Conservation (phyloP, 2,797 vertebrate genomes). For the Mareca strepera region DNA sequence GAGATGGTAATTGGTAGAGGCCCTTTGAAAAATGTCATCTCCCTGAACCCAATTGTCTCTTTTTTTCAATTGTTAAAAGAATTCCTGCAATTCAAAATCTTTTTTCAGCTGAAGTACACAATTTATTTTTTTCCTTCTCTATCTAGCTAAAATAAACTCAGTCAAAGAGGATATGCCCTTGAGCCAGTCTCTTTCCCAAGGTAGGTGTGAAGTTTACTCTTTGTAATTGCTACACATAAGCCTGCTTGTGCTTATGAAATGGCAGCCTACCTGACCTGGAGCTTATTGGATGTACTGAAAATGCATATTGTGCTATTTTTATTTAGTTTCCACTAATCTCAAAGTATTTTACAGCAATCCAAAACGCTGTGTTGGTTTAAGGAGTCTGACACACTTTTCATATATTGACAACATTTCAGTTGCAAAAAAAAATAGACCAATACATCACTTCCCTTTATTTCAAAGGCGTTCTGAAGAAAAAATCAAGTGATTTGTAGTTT, state of each 20-base stretch:
- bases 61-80: neutral
- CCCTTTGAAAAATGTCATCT: neutral
- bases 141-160: neutral
- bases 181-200: neutral
- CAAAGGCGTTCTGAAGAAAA: neutral
- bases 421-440: neutral
- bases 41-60: neutral
- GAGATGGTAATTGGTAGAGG: neutral
- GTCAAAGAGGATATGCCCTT: neutral
- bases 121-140: neutral
- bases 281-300: neutral
- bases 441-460: neutral
- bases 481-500: neutral
- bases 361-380: neutral
- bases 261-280: neutral
- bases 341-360: neutral
- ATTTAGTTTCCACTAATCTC: neutral
- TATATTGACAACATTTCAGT: neutral
- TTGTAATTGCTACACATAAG: neutral
- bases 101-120: neutral
- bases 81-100: neutral
- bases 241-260: neutral
- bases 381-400: neutral
- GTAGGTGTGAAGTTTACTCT: neutral
- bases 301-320: neutral